These are phyloP conservation scores for Entelurus aequoreus DNA, from an alignment of 2,113 vertebrate species.

Conservation along the genomic window DNA sequence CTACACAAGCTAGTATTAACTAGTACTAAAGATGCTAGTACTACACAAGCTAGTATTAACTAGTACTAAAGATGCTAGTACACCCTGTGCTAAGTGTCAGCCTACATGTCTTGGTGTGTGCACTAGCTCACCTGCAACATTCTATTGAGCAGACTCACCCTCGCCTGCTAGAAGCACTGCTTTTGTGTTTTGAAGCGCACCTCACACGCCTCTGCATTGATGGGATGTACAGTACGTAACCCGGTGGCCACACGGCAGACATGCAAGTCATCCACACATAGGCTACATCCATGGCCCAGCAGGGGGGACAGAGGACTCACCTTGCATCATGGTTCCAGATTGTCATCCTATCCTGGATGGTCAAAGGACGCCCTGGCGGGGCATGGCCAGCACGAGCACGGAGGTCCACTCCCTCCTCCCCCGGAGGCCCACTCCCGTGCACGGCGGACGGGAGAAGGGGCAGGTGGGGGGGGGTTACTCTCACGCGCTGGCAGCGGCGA, in stretches of 20 bases:
- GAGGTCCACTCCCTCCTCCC: conserved; percentile 51
- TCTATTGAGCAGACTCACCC: too few relatives aligned
- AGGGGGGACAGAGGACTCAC: conserved; percentile 64
- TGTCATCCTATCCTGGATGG: conserved; percentile 85
- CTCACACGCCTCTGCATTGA: conserved; percentile 8
- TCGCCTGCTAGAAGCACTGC: background rate
- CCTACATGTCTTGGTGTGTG: too few relatives aligned
- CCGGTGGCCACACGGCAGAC: conserved; percentile 18
- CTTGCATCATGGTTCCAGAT: conserved; percentile 99
- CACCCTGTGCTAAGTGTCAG: too few relatives aligned
- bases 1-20: too few relatives aligned
- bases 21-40: too few relatives aligned
- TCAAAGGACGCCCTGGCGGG: conserved; percentile 55
- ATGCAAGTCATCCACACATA: conserved; percentile 14
- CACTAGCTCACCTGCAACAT: too few relatives aligned
- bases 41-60: too few relatives aligned
- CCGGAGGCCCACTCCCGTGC: conserved; percentile 51
- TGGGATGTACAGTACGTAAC: background rate
- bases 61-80: too few relatives aligned
- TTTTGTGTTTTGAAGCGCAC: conserved; percentile 2
- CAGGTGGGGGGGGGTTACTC: conserved; percentile 16
- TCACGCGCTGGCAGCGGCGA: conserved; percentile 56
- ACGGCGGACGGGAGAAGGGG: conserved; percentile 23
- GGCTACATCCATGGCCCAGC: conserved; percentile 45
- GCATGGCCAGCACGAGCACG: conserved; percentile 55